Evolutionary conservation across 1,140 invertebrate genomes (phyloP).

Genomic region (Parapsyche elsis): DNA sequence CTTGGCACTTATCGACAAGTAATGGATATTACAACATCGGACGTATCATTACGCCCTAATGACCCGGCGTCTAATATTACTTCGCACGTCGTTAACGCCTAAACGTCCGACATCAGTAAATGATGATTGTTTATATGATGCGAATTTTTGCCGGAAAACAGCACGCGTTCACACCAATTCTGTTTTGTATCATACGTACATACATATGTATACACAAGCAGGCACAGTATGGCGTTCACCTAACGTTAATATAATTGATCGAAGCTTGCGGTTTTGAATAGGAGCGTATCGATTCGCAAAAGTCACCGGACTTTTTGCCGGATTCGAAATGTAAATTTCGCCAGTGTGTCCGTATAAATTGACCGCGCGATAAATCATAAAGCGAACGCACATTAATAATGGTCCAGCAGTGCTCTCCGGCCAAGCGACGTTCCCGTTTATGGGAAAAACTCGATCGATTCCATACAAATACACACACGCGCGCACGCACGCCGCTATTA

Average conservation of each 20-base stretch:
- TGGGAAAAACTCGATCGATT: conserved; percentile 8
- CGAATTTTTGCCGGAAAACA: neutral
- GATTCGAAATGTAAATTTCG: conserved; percentile 50
- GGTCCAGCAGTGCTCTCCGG: conserved; percentile 6
- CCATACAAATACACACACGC: neutral
- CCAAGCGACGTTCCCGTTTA: neutral
- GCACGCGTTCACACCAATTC: too few species aligned
- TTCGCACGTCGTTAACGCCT: conserved; percentile 24
- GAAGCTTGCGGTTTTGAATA: neutral
- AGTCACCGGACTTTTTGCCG: conserved; percentile 41
- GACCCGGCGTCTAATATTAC: neutral
- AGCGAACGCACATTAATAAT: conserved; percentile 50
- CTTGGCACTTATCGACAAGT: too few species aligned
- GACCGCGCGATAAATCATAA: conserved; percentile 50
- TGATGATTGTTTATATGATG: conserved; percentile 34
- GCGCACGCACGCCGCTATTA: neutral
- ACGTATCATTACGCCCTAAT: conserved; percentile 12
- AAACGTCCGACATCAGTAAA: conserved; percentile 13
- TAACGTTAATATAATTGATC: too few species aligned
- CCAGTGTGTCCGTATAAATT: conserved; percentile 39
- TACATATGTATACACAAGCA: neutral
- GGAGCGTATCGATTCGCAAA: too few species aligned
- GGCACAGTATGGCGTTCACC: too few species aligned
- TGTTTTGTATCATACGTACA: neutral
- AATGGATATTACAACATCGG: conserved; percentile 3